Evolutionary conservation across 2,113 vertebrate genomes (phyloP).

Genomic region (Megaptera novaeangliae): DNA sequence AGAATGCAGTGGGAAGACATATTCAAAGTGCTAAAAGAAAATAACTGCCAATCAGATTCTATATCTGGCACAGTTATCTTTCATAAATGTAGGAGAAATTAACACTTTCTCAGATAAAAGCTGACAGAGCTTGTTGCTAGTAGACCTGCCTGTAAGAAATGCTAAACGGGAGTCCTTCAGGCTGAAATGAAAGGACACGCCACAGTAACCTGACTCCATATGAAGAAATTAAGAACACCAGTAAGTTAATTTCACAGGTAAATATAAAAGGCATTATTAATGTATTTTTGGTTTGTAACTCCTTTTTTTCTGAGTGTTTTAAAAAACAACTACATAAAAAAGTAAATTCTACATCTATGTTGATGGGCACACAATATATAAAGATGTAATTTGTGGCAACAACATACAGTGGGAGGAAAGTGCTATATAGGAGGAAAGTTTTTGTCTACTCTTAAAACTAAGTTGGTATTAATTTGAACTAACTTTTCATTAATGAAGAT

Average conservation of each 20-base stretch:
- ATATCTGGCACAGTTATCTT: background rate
- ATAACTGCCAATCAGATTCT: background rate
- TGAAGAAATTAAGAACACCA: background rate
- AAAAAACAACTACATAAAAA: background rate
- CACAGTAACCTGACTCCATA: background rate
- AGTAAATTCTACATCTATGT: background rate
- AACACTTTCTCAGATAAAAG: background rate
- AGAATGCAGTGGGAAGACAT: background rate
- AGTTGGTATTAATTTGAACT: background rate
- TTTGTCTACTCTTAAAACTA: background rate
- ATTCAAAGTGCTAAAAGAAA: background rate
- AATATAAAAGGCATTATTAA: background rate
- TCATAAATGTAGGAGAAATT: background rate
- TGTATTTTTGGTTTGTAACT: background rate
- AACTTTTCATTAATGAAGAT: background rate
- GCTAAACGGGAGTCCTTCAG: background rate
- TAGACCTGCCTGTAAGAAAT: background rate
- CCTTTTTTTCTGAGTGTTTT: background rate
- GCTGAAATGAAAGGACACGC: background rate
- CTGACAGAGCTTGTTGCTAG: background rate
- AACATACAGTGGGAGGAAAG: background rate
- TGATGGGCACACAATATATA: background rate
- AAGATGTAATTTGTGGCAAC: background rate
- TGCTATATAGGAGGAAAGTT: background rate
- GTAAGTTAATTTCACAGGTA: background rate